Base-by-base conservation (phyloP, 2,113 vertebrate genomes). In the Melanerpes formicivorus region DNA sequence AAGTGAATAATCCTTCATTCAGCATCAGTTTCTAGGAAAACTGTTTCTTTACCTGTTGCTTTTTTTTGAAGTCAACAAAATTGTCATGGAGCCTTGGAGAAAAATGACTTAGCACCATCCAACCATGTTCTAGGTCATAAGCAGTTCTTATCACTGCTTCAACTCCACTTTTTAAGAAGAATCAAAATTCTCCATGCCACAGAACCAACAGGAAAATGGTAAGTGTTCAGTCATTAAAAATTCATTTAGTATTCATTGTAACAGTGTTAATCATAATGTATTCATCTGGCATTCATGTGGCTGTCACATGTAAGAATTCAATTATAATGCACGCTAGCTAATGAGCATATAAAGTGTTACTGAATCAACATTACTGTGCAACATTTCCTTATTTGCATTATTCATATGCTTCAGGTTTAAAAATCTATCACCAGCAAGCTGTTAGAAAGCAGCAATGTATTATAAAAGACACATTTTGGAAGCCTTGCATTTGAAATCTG, bases 351-450 rank as follows among this genome's bases (percentile, higher is more conserved):
- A 87, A 77, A 93, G 48, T 69, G 65, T 65, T 90, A 87, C 95
- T 95, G 92, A 95, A 96, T 85, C 95, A 93, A 96, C 62, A 91
- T 82, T 62, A 83, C 72, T 62, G 29, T 56, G 92, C 72, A 89
- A 87, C 78, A 67, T 87, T 95, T 88, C 79, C 80, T 76, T 85
- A 55, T 85, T 95, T 96, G 87, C 89, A 91, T 91, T 95, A 88
- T 94, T 96, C 93, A 94, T 91, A 30, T 62, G 66, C 75, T 88
- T 54, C 79, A 93, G 78, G 77, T 94, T 94, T 91, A 70, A 92
- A 91, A 94, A 81, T 73, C 84, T 65, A 93, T 83, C 76, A 55
- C 78, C 67, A 92, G 27, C 76, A 90, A 90, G 83, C 67, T 90
- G 84, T 85, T 92, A 55, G 75, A 81, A 95, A 79, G 42, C 58